phyloP scores from a whole-genome alignment of 2,113 vertebrate genomes.

The Poecilia latipinna region DNA sequence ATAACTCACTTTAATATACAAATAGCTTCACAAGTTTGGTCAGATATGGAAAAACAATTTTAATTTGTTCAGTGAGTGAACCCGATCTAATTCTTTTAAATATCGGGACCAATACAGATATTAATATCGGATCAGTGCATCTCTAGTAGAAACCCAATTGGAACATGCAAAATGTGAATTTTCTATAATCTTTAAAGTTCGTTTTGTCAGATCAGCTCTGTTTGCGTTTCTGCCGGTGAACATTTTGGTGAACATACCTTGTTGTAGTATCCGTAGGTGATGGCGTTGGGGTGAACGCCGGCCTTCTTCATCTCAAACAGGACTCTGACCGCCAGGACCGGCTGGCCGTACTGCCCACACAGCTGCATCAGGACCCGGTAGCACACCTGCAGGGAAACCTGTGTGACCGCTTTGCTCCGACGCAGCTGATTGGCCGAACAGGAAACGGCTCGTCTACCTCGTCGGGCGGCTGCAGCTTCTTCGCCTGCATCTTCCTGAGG shows the following conservation, averaged over 20 bases:
- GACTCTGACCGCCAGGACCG: slow-evolving; percentile 93
- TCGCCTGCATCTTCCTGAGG: slow-evolving; percentile 94
- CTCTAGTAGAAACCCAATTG: too few species aligned
- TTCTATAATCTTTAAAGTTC: background rate
- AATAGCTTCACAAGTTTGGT: too few species aligned
- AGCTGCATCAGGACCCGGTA: slow-evolving; percentile 98
- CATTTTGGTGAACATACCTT: slow-evolving; percentile 78
- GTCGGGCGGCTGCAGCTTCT: slow-evolving; percentile 94
- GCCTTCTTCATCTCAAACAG: slow-evolving; percentile 99
- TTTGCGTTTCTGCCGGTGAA: background rate
- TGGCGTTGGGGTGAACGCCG: slow-evolving; percentile 94
- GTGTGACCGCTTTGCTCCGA: background rate
- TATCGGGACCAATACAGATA: too few species aligned
- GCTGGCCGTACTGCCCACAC: slow-evolving; percentile 96
- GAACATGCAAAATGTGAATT: too few species aligned
- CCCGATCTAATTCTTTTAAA: too few species aligned
- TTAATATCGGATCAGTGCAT: too few species aligned
- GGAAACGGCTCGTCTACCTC: slow-evolving; percentile 82
- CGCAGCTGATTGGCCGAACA: background rate
- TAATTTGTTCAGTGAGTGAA: too few species aligned
- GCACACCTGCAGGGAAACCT: slow-evolving; percentile 84
- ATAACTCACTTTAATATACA: too few species aligned
- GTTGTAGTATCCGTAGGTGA: slow-evolving; percentile 98
- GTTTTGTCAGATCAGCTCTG: background rate
- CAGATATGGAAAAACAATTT: too few species aligned